Base-by-base conservation (phyloP, 2,113 vertebrate species). In the Tursiops truncatus region DNA sequence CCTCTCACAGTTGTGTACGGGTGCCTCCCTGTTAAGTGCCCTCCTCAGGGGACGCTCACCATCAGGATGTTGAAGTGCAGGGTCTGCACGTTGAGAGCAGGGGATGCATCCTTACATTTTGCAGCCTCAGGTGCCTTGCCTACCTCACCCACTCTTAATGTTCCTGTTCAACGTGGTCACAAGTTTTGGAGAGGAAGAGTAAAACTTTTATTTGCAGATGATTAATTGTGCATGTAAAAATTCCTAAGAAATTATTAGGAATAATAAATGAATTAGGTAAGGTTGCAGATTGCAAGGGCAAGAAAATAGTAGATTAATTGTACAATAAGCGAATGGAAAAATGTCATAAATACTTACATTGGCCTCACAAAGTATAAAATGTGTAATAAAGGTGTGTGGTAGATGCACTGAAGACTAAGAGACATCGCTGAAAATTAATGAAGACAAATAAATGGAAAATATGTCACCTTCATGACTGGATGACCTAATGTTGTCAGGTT, bases 381-480 rank as follows among this genome's bases (percentile, higher is more conserved):
- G 3, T 70, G 7, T 65, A 38, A 62, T 9, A 67, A 23, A 56
- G 13, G 13, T 26, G 0, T 77, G 3, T 86, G 18, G 31, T 26
- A 53, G 10, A 56, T 44, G 56, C 6, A 53, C 26, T 9, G 23
- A 89, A 96, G 21, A 91, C 23, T 44, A 81, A 12, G 17, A 91
- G 88, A 76, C 15, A 62, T 41, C 87, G 38, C 21, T 87, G 50
- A 92, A 96, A 94, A 84, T 38, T 36, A 74, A 58, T 63, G n/a
- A 70, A 47, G 17, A 41, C 14, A 44, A 74, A 76, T 36, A n/a
- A 89, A 74, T 71, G 23, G 17, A 79, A 90, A 79, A n/a, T 26
- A 74, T 31, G 6, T 79, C 8, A 56, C 47, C 6, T 28, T 85
- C 12, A 41, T 50, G 31, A 50, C 15, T 91, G 23, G 47, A 47